Percentiles rank a stretch among this genome's conserved stretches.
phyloP scores from a whole-genome alignment of 92 coral and sea anemone species.

The Phymanthus crucifer region DNA sequence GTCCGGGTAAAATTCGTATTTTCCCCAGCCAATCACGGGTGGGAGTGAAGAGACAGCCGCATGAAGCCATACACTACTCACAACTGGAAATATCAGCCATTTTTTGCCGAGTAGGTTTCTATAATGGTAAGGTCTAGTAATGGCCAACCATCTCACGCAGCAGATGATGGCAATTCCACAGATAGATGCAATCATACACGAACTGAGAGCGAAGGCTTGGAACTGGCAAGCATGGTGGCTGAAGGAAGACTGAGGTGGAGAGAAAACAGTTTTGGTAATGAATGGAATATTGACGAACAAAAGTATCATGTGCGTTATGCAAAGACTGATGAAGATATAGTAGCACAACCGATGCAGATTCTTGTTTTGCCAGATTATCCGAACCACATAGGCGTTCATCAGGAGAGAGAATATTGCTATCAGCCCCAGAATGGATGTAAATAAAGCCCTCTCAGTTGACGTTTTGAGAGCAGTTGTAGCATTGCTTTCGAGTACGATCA shows the following conservation, averaged over 20 bases:
- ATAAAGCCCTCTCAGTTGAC: conserved; percentile 29
- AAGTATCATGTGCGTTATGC: conserved; percentile 32
- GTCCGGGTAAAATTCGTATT: conserved; percentile 21
- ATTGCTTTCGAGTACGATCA: neutral
- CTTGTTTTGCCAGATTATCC: conserved; percentile 34
- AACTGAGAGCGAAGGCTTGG: conserved; percentile 37
- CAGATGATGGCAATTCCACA: conserved; percentile 37
- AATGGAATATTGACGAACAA: conserved; percentile 36
- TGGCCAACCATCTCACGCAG: conserved; percentile 39
- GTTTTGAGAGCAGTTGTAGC: conserved; percentile 3
- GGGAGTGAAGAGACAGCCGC: conserved; percentile 31
- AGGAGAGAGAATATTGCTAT: conserved; percentile 26
- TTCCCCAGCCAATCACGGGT: conserved; percentile 48
- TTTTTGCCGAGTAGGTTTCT: conserved; percentile 30
- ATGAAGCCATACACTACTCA: conserved; percentile 27
- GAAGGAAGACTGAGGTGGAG: neutral
- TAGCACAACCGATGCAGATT: conserved; percentile 40
- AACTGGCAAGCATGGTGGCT: conserved; percentile 25
- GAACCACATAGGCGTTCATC: conserved; percentile 29
- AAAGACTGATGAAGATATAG: conserved; percentile 37
- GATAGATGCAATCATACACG: conserved; percentile 44
- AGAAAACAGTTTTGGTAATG: conserved; percentile 20
- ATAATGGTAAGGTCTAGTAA: conserved; percentile 35
- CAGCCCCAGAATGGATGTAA: conserved; percentile 24
- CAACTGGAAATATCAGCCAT: conserved; percentile 37